Evolutionary conservation across 2,888 invertebrate species (phyloP).

Genomic region (Mycogona germanica): DNA sequence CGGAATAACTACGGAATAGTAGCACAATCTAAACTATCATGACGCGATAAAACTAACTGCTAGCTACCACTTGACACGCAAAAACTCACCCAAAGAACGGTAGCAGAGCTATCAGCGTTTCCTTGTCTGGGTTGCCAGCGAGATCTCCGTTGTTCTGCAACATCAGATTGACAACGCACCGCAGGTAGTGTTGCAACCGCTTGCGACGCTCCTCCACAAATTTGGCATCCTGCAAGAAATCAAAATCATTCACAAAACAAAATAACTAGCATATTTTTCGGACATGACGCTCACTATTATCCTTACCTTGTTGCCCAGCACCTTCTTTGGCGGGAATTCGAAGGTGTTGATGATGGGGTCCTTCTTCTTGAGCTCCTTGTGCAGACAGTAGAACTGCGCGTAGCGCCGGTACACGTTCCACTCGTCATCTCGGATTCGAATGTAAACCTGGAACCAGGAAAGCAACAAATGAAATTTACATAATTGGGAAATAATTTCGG

Average conservation of each 20-base stretch:
- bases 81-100: constrained; percentile 54
- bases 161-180: constrained; percentile 56
- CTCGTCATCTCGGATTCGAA: constrained; percentile 73
- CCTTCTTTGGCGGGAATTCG: constrained; percentile 91
- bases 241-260: constrained; percentile 2
- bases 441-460: constrained; percentile 48
- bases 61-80: not conserved
- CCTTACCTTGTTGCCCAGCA: constrained; percentile 73
- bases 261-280: not conserved
- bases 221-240: constrained; percentile 31
- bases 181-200: constrained; percentile 73
- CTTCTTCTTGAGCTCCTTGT: constrained; percentile 68
- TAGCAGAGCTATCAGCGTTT: constrained; percentile 61
- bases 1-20: not conserved
- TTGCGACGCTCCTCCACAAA: constrained; percentile 78
- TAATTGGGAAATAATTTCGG: constrained; percentile 1
- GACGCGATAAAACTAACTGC: not conserved
- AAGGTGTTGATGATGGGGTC: constrained; percentile 64
- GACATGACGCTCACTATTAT: not conserved
- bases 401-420: constrained; percentile 95
- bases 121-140: constrained; percentile 58
- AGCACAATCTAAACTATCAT: not conserved
- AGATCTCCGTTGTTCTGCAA: constrained; percentile 57
- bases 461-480: not conserved
- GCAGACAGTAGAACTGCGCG: constrained; percentile 78